These are phyloP conservation scores for Xanthia togata DNA, from an alignment of 2,888 invertebrate genomes.

Conservation along the genomic window DNA sequence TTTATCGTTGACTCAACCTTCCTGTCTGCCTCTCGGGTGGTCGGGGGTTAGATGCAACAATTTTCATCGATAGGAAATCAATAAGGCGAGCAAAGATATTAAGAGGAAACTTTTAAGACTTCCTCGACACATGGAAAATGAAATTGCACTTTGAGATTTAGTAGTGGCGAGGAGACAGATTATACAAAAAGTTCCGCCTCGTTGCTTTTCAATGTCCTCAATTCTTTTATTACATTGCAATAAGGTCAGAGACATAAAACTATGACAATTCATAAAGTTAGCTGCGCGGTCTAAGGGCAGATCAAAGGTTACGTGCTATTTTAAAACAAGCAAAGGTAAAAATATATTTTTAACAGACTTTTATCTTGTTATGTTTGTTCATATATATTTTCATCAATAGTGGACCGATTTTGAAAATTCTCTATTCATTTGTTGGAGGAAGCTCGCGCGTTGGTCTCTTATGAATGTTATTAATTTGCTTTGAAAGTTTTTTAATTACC, in stretches of 20 bases:
- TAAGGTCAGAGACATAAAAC: neutral
- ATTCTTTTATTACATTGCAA: neutral
- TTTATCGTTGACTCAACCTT: neutral
- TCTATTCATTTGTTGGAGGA: no score
- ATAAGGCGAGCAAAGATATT: neutral
- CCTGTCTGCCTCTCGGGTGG: neutral
- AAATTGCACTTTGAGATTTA: neutral
- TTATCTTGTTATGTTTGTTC: no score
- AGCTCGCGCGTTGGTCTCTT: no score
- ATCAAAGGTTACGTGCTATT: neutral
- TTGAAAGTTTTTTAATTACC: no score
- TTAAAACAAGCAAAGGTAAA: neutral
- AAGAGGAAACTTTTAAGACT: neutral
- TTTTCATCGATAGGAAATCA: neutral
- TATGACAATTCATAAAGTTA: neutral
- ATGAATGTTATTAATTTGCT: no score
- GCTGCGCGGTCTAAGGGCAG: no score
- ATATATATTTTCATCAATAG: no score
- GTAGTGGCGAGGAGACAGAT: neutral
- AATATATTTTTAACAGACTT: no score
- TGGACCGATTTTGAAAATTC: no score
- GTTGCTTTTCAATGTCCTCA: neutral
- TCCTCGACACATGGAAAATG: slow-evolving; percentile 3
- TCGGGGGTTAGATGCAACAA: no score
- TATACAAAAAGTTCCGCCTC: neutral